These are phyloP conservation scores for Taurulus bubalis DNA, from an alignment of 2,113 vertebrate species.

Conservation along the genomic window DNA sequence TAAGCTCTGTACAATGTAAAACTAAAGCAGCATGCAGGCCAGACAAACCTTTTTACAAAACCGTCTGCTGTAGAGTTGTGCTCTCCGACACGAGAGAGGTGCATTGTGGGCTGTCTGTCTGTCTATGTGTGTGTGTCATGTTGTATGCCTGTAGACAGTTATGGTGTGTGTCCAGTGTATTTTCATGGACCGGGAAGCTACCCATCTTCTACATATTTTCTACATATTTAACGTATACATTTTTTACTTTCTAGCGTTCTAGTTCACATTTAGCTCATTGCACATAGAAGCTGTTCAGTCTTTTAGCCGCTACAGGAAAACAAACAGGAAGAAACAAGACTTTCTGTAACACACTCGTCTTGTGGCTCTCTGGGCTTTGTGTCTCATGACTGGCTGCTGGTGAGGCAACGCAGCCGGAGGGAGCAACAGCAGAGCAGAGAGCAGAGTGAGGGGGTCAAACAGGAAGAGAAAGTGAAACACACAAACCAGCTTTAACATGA, in stretches of 20 bases:
- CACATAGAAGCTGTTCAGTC: conserved; percentile 29
- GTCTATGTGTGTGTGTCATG: conserved; percentile 27
- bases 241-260: background rate
- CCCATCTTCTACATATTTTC: conserved; percentile 37
- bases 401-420: conserved; percentile 37
- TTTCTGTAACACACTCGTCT: conserved; percentile 23
- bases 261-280: conserved; percentile 28
- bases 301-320: conserved; percentile 9
- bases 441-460: conserved; percentile 15
- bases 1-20: conserved; percentile 81
- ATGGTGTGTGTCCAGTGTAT: conserved; percentile 37
- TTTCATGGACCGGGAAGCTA: conserved; percentile 23
- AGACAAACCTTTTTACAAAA: conserved; percentile 78
- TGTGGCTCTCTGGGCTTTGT: conserved; percentile 18
- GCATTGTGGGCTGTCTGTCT: conserved; percentile 31
- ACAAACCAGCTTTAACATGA: conserved; percentile 7
- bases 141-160: conserved; percentile 23
- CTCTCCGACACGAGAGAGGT: conserved; percentile 55
- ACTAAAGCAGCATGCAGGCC: conserved; percentile 84
- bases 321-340: conserved; percentile 10
- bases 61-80: conserved; percentile 58
- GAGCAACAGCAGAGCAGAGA: conserved; percentile 17
- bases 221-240: background rate
- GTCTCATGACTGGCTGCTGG: conserved; percentile 34
- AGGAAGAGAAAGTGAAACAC: conserved; percentile 41